Base-by-base conservation (phyloP, 2,888 invertebrate genomes). In the Chrysotoxum bicinctum region DNA sequence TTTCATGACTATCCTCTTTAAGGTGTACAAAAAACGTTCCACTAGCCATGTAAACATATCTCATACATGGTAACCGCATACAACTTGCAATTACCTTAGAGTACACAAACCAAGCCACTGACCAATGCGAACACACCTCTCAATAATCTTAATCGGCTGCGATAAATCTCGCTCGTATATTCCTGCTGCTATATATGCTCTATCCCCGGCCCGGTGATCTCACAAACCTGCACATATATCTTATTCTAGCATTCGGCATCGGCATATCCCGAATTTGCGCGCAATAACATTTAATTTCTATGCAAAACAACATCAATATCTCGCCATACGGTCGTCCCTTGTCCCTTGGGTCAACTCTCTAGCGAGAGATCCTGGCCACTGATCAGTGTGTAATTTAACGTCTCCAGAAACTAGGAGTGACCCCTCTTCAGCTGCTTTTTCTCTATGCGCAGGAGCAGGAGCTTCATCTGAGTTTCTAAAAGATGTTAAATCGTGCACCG, bases 281-380 rank as follows among this genome's bases (percentile, higher is more conserved):
- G 84, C 84, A 85, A 85, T 85, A 85, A 85, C 85, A 77, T 85
- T 85, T 81, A 85, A 81, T 85, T 85, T 80, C 76, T 64, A 85
- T 85, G 85, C 85, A 85, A 85, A 85, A 80, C 77, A 81, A 77
- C 80, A 81, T 81, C 81, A 80, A 76, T 80, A 80, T 58, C 58
- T 58, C 35, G 35, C 58, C 32, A 56, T 50, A 23, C 14, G 12
- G 12, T 23, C 48, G 32, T 56, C 19, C 12, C 35, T 19, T 30
- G 30, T 54, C 54, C 30, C 35, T 58, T 58, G 72, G 84, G 84
- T 84, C 85, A 84, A 30, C 26, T 43, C 52, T 19, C n/a, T 19
- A 1, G 14, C 19, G n/a, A 21, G 50, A 84, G 79, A 84, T 84
- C 79, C 79, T 80, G 66, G 75, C 68, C 75, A 56, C 45, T 54